These are phyloP conservation scores for Brachyhypopomus gauderio DNA, from an alignment of 2,113 vertebrate genomes.

Conservation along the genomic window DNA sequence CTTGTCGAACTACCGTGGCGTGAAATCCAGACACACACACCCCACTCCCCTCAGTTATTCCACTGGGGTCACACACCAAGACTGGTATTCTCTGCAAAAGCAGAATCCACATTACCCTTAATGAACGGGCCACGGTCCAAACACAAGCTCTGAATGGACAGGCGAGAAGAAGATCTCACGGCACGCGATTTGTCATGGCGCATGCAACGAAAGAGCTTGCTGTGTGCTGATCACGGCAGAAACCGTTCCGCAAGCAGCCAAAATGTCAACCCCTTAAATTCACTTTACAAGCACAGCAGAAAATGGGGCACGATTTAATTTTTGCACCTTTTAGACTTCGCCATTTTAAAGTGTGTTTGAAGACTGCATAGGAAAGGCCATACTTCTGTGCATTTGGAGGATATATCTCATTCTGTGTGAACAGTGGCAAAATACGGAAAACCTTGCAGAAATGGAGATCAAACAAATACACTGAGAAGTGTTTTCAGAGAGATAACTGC, in stretches of 20 bases:
- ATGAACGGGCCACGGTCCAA: no score
- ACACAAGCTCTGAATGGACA: no score
- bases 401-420: no score
- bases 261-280: slow-evolving; percentile 7
- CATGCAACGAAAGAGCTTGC: background rate
- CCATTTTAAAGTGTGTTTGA: background rate
- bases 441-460: slow-evolving; percentile 57
- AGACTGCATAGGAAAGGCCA: background rate
- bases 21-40: slow-evolving; percentile 50
- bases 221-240: background rate
- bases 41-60: slow-evolving; percentile 21
- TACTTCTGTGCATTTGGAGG: background rate
- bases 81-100: no score
- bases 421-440: slow-evolving; percentile 31
- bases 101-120: no score
- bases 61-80: slow-evolving; percentile 26
- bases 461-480: slow-evolving; percentile 59
- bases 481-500: slow-evolving; percentile 65
- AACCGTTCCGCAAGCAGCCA: no score
- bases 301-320: background rate
- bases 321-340: background rate
- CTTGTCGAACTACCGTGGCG: slow-evolving; percentile 49
- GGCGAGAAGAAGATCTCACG: no score
- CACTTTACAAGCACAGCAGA: background rate
- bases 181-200: background rate